Percentiles rank a stretch among this genome's conserved stretches.
Conservation (phyloP, 2,113 vertebrate genomes). For the Anolis carolinensis region DNA sequence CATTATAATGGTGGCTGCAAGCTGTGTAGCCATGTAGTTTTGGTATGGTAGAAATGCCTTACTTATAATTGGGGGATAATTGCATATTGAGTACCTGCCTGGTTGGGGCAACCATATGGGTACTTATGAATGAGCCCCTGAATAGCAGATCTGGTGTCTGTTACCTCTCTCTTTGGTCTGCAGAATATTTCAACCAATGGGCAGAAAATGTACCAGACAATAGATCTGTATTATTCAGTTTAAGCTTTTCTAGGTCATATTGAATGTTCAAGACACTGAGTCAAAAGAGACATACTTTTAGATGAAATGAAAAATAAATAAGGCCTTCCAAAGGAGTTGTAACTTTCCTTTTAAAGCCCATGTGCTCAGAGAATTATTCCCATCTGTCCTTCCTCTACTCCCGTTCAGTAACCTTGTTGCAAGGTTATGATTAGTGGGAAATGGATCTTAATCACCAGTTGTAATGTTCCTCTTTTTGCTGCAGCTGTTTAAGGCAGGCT, state of each 20-base stretch:
- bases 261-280: conserved; percentile 36
- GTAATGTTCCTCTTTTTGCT: conserved; percentile 60
- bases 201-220: neutral
- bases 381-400: conserved; percentile 68
- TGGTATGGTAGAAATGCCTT: neutral
- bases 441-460: conserved; percentile 65
- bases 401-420: conserved; percentile 67
- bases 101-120: neutral
- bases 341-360: conserved; percentile 55
- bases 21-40: neutral
- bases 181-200: neutral
- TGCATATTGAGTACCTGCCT: neutral
- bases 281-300: conserved; percentile 57
- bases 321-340: conserved; percentile 56
- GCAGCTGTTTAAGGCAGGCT: conserved; percentile 72
- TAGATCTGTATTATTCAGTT: neutral
- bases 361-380: conserved; percentile 67
- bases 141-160: neutral
- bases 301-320: conserved; percentile 32
- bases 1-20: neutral
- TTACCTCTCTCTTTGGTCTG: neutral
- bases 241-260: neutral
- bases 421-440: conserved; percentile 76
- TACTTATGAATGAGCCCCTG: neutral
- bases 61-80: neutral